Evolutionary conservation across 2,888 invertebrate genomes (phyloP).

Genomic region (Apoda limacodes): DNA sequence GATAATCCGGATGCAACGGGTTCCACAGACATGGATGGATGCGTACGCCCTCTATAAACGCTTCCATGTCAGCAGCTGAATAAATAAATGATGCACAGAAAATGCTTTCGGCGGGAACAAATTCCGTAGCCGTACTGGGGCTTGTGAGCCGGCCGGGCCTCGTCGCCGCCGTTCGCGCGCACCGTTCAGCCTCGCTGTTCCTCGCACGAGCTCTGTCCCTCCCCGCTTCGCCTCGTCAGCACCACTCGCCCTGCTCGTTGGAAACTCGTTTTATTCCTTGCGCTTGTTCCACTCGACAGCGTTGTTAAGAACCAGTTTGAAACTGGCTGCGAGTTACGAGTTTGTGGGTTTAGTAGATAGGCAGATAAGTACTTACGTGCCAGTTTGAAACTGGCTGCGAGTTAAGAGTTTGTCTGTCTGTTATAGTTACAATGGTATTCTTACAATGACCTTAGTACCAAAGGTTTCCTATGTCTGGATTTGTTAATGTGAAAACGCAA

Average conservation of each 20-base stretch:
- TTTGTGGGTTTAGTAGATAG: too few species aligned
- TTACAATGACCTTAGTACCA: too few species aligned
- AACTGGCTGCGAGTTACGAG: too few species aligned
- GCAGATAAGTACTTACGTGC: too few species aligned
- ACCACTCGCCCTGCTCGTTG: slow-evolving; percentile 25
- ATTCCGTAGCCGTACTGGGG: slow-evolving; percentile 14
- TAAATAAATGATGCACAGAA: not conserved
- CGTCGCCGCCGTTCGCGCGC: slow-evolving; percentile 29
- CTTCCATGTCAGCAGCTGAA: slow-evolving; percentile 39
- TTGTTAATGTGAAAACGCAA: too few species aligned
- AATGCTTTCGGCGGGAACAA: not conserved
- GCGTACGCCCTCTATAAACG: slow-evolving; percentile 50
- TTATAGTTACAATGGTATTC: too few species aligned
- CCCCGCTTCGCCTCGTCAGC: slow-evolving; percentile 24
- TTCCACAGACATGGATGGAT: slow-evolving; percentile 54
- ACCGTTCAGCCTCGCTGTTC: slow-evolving; percentile 31
- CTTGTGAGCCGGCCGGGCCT: slow-evolving; percentile 16
- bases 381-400: too few species aligned
- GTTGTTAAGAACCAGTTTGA: too few species aligned
- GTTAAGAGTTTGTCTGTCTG: too few species aligned
- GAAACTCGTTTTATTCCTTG: slow-evolving; percentile 21
- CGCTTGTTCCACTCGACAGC: not conserved
- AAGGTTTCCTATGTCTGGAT: too few species aligned
- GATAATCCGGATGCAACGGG: slow-evolving; percentile 49
- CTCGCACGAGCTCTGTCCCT: slow-evolving; percentile 24